phyloP scores from a whole-genome alignment of 1,140 invertebrate genomes.

The Hypothenemus hampei region DNA sequence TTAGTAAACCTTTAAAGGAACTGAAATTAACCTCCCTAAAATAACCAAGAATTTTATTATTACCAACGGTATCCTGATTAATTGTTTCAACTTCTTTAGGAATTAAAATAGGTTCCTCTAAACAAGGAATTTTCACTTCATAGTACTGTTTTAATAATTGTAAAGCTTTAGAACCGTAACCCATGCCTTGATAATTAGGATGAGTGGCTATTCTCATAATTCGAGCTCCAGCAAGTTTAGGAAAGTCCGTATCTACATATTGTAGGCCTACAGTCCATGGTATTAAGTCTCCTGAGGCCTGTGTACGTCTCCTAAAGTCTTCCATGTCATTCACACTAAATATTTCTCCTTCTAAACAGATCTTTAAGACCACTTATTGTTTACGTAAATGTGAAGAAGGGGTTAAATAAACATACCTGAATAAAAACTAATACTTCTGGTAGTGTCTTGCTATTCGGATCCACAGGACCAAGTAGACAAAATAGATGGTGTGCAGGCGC shows the following conservation, averaged over 20 bases:
- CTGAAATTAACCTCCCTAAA: no score
- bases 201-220: slow-evolving; percentile 96
- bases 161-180: slow-evolving; percentile 86
- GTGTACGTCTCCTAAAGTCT: slow-evolving; percentile 75
- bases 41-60: no score
- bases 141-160: slow-evolving; percentile 86
- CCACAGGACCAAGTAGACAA: slow-evolving; percentile 84
- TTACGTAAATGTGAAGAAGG: not conserved
- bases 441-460: slow-evolving; percentile 62
- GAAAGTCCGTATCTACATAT: slow-evolving; percentile 91
- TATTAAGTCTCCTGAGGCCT: slow-evolving; percentile 93
- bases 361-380: no score
- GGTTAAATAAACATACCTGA: slow-evolving; percentile 49
- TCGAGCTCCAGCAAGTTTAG: slow-evolving; percentile 83
- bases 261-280: slow-evolving; percentile 98
- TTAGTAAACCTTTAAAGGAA: slow-evolving; percentile 44
- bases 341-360: slow-evolving; percentile 94
- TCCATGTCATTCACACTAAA: slow-evolving; percentile 73
- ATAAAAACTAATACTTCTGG: slow-evolving; percentile 90
- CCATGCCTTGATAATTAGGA: slow-evolving; percentile 96
- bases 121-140: slow-evolving; percentile 64
- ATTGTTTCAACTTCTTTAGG: slow-evolving; percentile 52
- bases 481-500: slow-evolving; percentile 97
- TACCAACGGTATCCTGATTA: slow-evolving; percentile 52
- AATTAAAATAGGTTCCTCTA: slow-evolving; percentile 23